A percentile compares a stretch with the other conserved stretches of the same genome.
Evolutionary conservation across 2,797 vertebrate genomes (phyloP).

Genomic region (Protonibea diacanthus): DNA sequence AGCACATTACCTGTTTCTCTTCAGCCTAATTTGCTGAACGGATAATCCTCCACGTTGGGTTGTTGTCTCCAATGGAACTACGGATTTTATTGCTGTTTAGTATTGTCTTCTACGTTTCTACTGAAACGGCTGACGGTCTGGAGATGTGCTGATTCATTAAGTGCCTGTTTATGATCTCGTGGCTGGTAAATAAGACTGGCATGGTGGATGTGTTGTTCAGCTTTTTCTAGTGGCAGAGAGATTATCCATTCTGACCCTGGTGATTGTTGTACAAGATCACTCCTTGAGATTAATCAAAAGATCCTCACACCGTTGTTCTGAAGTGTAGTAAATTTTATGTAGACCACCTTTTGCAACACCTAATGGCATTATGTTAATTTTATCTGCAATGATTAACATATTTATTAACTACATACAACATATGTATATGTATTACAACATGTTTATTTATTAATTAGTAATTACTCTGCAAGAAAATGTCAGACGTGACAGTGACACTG

Average conservation of each 20-base stretch:
- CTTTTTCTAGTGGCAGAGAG: slow-evolving; percentile 18
- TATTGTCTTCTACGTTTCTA: slow-evolving; percentile 29
- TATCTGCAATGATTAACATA: slow-evolving; percentile 21
- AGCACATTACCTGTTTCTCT: slow-evolving; percentile 77
- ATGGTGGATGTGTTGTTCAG: slow-evolving; percentile 31
- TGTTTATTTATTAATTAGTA: slow-evolving; percentile 18
- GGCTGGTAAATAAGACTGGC: slow-evolving; percentile 34
- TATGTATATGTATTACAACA: neutral
- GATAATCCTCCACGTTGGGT: slow-evolving; percentile 65
- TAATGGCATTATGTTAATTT: slow-evolving; percentile 23
- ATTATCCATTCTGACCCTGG: slow-evolving; percentile 29
- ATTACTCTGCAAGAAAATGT: slow-evolving; percentile 7
- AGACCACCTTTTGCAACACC: slow-evolving; percentile 23
- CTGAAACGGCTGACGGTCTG: slow-evolving; percentile 22
- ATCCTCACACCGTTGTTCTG: neutral
- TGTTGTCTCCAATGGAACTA: slow-evolving; percentile 54
- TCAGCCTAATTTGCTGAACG: slow-evolving; percentile 69
- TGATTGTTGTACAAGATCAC: slow-evolving; percentile 4
- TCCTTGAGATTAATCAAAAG: slow-evolving; percentile 28
- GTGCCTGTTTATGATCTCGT: slow-evolving; percentile 55
- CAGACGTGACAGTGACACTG: neutral
- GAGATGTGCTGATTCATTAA: slow-evolving; percentile 51
- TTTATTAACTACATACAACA: slow-evolving; percentile 1
- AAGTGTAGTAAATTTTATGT: neutral
- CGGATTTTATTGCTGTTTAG: slow-evolving; percentile 58